Conservation (phyloP, 2,797 vertebrate genomes). For the Vespertilio murinus region DNA sequence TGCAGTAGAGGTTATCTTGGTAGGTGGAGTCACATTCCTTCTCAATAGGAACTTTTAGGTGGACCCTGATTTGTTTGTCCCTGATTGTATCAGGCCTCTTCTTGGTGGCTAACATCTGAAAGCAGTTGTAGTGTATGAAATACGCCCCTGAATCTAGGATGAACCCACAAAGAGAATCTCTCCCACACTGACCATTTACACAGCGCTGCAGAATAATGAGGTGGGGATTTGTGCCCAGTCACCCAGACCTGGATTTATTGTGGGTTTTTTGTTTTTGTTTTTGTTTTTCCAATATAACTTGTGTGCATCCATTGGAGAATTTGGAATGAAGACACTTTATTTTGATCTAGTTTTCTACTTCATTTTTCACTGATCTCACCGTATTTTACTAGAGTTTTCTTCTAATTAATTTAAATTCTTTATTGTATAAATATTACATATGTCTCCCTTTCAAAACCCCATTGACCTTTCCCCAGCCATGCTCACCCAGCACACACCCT, state of each 20-base stretch:
- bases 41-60: not conserved
- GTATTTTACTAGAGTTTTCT: not conserved
- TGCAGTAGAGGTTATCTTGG: not conserved
- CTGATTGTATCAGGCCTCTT: not conserved
- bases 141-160: not conserved
- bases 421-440: too few relatives aligned
- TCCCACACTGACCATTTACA: not conserved
- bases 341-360: not conserved
- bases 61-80: not conserved
- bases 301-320: not conserved
- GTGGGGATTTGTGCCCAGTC: not conserved
- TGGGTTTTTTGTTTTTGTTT: too few relatives aligned
- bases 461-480: too few relatives aligned
- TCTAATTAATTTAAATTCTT: not conserved
- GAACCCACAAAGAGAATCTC: not conserved
- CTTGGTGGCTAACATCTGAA: not conserved
- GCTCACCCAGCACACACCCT: too few relatives aligned
- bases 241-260: not conserved
- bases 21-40: not conserved
- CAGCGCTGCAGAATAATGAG: not conserved
- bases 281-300: not conserved
- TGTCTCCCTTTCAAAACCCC: too few relatives aligned
- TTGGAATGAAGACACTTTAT: not conserved
- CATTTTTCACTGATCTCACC: not conserved
- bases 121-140: not conserved